Conservation (phyloP, 2,888 invertebrate genomes). For the Nipponacmea schrenckii region DNA sequence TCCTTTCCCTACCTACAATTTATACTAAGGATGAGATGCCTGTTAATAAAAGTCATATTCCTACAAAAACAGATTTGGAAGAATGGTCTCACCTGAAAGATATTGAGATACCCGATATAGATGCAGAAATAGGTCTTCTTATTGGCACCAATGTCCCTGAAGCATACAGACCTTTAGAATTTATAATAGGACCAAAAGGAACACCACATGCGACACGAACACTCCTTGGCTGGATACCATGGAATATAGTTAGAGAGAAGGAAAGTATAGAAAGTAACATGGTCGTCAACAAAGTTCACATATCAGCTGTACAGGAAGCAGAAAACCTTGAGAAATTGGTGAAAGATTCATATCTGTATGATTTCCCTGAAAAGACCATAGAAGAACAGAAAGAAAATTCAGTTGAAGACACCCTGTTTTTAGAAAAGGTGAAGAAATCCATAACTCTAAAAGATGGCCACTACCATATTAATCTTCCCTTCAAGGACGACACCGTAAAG, state of each 20-base stretch:
- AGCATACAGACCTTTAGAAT: conserved; percentile 13
- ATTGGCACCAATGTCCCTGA: conserved; percentile 18
- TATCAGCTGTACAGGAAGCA: neutral
- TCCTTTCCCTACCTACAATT: neutral
- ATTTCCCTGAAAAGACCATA: conserved; percentile 7
- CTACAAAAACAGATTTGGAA: conserved; percentile 10
- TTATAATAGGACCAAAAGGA: conserved; percentile 8
- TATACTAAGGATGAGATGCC: conserved; percentile 19
- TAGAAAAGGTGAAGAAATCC: conserved; percentile 16
- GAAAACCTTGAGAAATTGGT: neutral
- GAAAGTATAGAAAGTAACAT: neutral
- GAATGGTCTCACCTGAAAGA: conserved; percentile 17
- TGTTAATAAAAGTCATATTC: conserved; percentile 13
- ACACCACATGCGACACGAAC: conserved; percentile 19
- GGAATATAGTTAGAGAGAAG: neutral
- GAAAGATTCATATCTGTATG: neutral
- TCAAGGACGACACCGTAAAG: too few relatives aligned
- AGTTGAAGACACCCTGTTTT: conserved; percentile 17
- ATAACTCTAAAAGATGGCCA: too few relatives aligned
- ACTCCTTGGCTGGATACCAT: conserved; percentile 9
- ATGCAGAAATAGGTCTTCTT: conserved; percentile 15
- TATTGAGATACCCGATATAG: conserved; percentile 8
- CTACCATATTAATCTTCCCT: too few relatives aligned
- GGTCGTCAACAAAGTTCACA: neutral
- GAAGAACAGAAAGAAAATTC: conserved; percentile 13